Conservation (phyloP, 1,140 invertebrate species). For the Chymomyza costata region DNA sequence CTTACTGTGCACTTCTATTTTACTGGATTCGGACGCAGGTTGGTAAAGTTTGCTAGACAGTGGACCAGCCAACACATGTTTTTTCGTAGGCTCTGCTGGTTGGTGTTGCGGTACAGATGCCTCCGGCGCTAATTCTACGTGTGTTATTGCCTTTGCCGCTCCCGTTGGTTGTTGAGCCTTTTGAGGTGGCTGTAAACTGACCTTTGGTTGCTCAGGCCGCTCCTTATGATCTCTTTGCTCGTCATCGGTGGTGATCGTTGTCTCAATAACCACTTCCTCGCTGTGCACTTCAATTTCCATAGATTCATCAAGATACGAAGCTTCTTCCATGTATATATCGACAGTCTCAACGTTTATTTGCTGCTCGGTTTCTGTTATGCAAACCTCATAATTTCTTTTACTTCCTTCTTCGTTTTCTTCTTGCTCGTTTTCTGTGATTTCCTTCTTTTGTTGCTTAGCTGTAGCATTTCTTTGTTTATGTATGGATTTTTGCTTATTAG, state of each 20-base stretch:
- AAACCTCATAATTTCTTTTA: no score
- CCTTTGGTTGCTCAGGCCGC: background rate
- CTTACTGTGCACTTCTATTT: background rate
- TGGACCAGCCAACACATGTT: constrained; percentile 15
- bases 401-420: constrained; percentile 3
- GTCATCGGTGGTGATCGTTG: background rate
- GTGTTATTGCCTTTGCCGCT: background rate
- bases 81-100: constrained; percentile 18
- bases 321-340: no score
- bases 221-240: background rate
- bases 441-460: no score
- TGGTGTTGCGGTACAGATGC: background rate
- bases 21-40: background rate
- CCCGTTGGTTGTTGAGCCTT: no score
- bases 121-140: background rate
- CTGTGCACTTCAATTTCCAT: constrained; percentile 1
- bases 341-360: no score
- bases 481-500: constrained; percentile 18
- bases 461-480: background rate
- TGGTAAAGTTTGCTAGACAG: constrained; percentile 6
- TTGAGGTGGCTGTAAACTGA: background rate
- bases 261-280: background rate
- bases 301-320: no score
- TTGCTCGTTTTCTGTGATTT: no score
- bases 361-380: no score